Base-by-base conservation (phyloP, 2,113 vertebrate genomes). In the Electrona antarctica region DNA sequence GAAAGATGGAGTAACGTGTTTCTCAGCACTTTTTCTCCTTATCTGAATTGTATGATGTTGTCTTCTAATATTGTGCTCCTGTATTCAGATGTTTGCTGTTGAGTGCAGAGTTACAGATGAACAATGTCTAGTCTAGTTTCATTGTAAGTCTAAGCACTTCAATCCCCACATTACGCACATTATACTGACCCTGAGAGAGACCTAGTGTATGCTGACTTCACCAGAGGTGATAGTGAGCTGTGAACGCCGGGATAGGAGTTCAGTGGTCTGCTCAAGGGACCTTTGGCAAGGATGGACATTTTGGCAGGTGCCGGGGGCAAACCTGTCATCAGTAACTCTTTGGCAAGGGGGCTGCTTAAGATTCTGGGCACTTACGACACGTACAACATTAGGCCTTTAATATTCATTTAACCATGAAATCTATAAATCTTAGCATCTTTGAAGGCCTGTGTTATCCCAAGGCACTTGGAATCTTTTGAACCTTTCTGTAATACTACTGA, bases 121-220 rank as follows among this genome's bases (percentile, higher is more conserved):
- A 68, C 49, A 54, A 14, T 11, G 57, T 46, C 12, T 50, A 4
- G 51, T 62, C 60, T 13, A 10, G 28, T 72, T 67, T 69, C 33
- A 4, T 41, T 41, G 33, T 41, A 65, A 51, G 64, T 41, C 49
- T 14, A 45, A 64, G 48, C 41, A 15, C 48, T 8, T 52, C 52
- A 14, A 33, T 64, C 15, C 54, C 71, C 3, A 28, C 64, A 66
- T 64, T 51, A 21, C 9, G 49, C 50, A 60, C 62, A 29, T 70
- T 48, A 0, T 14, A 28, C 57, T 64, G n/a, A 64, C 15, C 33
- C 33, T 41, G 33, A 41, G 33, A 41, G 33, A 61, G 8, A 33
- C n/a, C 29, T 52, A 45, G 21, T 7, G 45, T 41, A 49, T 60
- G 54, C 47, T 48, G 33, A 45, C 71, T 60, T 64, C 8, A 52